A percentile compares a stretch with the other conserved stretches of the same genome.
phyloP scores from a whole-genome alignment of 2,797 vertebrate genomes.

The Acanthiza pusilla region DNA sequence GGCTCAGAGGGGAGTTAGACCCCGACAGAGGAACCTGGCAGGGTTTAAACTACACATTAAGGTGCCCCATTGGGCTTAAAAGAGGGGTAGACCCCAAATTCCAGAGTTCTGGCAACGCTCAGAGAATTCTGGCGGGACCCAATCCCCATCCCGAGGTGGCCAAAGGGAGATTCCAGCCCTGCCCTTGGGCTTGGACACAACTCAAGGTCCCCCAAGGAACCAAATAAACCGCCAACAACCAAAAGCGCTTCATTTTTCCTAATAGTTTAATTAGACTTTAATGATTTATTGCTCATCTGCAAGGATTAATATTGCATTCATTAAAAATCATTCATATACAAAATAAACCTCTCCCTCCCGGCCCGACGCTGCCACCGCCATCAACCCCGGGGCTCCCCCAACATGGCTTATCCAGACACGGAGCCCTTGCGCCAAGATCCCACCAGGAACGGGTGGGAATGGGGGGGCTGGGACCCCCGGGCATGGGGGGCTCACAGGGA shows the following conservation, averaged over 20 bases:
- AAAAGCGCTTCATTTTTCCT: neutral
- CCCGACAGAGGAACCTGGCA: fast-evolving
- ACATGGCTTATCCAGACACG: slow-evolving; percentile 69
- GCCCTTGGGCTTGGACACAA: fast-evolving
- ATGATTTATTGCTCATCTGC: slow-evolving; percentile 83
- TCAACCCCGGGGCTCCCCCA: neutral
- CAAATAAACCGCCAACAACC: neutral
- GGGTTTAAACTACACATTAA: neutral
- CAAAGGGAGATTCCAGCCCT: neutral
- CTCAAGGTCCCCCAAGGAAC: fast-evolving
- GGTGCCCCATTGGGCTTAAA: fast-evolving
- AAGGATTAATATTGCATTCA: slow-evolving; percentile 83
- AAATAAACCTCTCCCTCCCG: slow-evolving; percentile 76
- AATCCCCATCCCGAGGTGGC: fast-evolving
- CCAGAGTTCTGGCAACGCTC: fast-evolving
- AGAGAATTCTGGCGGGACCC: fast-evolving
- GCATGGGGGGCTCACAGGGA: neutral
- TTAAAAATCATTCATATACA: slow-evolving; percentile 82
- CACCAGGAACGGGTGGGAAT: slow-evolving; percentile 8
- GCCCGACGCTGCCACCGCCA: slow-evolving; percentile 57
- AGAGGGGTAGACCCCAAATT: neutral
- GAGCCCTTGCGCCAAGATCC: slow-evolving; percentile 54
- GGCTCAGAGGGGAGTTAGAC: neutral
- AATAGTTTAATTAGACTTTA: slow-evolving; percentile 76
- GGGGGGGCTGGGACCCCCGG: neutral